Percentiles rank a stretch among this genome's conserved stretches.
Evolutionary conservation across 2,888 invertebrate species (phyloP).

Genomic region (Drosophila birchii): DNA sequence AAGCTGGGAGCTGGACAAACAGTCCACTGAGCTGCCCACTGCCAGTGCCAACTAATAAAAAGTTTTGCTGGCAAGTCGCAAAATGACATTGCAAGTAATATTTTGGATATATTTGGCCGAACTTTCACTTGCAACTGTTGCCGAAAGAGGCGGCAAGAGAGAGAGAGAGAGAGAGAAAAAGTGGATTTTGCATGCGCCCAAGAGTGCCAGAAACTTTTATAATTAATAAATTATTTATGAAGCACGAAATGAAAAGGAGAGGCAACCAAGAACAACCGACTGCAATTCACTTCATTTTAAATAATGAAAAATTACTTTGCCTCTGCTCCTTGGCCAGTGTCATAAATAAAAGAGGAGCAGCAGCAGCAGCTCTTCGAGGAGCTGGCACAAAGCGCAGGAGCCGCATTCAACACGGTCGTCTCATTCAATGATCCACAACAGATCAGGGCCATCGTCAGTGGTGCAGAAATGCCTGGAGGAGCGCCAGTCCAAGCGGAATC

Average conservation of each 20-base stretch:
- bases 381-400: slow-evolving; percentile 18
- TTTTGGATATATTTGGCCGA: slow-evolving; percentile 65
- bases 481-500: slow-evolving; percentile 67
- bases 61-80: slow-evolving; percentile 71
- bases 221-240: slow-evolving; percentile 80
- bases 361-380: slow-evolving; percentile 11
- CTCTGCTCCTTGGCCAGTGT: slow-evolving; percentile 55
- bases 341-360: slow-evolving; percentile 70
- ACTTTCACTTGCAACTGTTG: slow-evolving; percentile 73
- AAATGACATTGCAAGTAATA: slow-evolving; percentile 73
- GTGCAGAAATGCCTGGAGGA: slow-evolving; percentile 18
- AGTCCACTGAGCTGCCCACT: slow-evolving; percentile 25
- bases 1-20: slow-evolving; percentile 21
- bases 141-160: slow-evolving; percentile 26
- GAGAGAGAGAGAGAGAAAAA: not conserved
- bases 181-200: slow-evolving; percentile 66
- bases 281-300: slow-evolving; percentile 77
- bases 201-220: slow-evolving; percentile 72
- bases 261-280: slow-evolving; percentile 48
- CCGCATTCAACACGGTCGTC: slow-evolving; percentile 10
- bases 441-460: slow-evolving; percentile 20
- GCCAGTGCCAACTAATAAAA: slow-evolving; percentile 72
- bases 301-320: slow-evolving; percentile 77
- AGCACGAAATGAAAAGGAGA: slow-evolving; percentile 72
- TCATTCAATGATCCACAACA: slow-evolving; percentile 42